phyloP scores from a whole-genome alignment of 2,113 vertebrate species.

The Hippoglossus stenolepis region DNA sequence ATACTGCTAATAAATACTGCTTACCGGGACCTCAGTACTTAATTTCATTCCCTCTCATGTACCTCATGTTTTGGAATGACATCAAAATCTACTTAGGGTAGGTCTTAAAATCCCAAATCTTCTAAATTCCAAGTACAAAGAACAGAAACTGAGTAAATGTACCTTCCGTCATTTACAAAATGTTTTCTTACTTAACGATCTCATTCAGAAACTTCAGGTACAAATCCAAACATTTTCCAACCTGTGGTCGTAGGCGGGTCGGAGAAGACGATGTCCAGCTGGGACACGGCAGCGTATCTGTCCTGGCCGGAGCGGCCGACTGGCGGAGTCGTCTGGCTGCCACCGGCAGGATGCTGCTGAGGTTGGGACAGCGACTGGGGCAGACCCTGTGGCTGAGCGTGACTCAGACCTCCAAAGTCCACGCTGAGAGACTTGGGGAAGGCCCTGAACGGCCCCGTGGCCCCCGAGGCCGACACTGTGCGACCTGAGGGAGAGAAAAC shows the following conservation, averaged over 20 bases:
- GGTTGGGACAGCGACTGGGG: conserved; percentile 47
- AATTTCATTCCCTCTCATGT: no score
- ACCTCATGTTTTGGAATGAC: no score
- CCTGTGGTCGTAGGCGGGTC: conserved; percentile 74
- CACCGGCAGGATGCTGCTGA: conserved; percentile 26
- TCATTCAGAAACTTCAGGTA: neutral
- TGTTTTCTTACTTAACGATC: no score
- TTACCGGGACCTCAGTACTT: no score
- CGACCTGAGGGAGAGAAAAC: conserved; percentile 75
- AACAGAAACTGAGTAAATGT: no score
- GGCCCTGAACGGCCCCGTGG: conserved; percentile 82
- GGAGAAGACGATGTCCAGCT: conserved; percentile 81
- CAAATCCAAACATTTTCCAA: conserved; percentile 26
- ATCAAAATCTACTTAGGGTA: no score
- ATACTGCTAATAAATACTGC: no score
- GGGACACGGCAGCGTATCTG: conserved; percentile 83
- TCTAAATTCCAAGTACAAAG: no score
- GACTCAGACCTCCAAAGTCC: conserved; percentile 82
- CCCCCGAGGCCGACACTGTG: conserved; percentile 74
- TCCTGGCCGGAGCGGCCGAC: conserved; percentile 68
- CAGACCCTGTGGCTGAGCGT: conserved; percentile 60
- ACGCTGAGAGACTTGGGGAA: conserved; percentile 86
- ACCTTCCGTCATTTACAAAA: no score
- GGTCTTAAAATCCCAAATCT: no score
- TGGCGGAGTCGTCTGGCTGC: conserved; percentile 43